Evolutionary conservation across 2,113 vertebrate species (phyloP).

Genomic region (Crotalus tigris): DNA sequence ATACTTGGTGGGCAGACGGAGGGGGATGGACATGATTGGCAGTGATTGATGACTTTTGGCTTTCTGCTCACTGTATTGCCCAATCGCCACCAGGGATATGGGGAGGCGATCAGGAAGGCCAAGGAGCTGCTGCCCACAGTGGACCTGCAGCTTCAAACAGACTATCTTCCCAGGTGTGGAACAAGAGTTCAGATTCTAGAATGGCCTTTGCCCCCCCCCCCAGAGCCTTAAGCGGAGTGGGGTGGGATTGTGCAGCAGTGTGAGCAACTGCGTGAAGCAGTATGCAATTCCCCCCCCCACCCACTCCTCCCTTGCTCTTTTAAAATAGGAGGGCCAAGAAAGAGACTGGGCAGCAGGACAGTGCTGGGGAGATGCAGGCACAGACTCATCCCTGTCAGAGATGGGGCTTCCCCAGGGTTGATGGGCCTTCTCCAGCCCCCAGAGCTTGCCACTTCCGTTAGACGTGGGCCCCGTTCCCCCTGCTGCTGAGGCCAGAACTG

Average conservation of each 20-base stretch:
- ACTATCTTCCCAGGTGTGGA: not conserved
- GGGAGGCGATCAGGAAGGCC: not conserved
- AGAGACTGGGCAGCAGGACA: not conserved
- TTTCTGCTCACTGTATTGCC: not conserved
- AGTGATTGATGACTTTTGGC: not conserved
- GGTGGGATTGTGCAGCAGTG: not conserved
- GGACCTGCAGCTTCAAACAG: not conserved
- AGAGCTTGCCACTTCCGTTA: not conserved
- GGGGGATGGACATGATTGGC: not conserved
- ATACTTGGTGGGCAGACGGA: accelerated
- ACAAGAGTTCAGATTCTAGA: no score
- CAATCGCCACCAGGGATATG: not conserved
- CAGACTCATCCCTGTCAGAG: no score
- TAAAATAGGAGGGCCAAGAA: not conserved
- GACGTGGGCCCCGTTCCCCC: not conserved
- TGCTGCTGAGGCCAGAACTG: not conserved
- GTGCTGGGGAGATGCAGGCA: not conserved
- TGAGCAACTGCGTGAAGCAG: not conserved
- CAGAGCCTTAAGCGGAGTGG: not conserved
- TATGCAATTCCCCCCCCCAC: not conserved
- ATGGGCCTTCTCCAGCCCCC: not conserved
- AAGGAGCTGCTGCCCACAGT: not conserved
- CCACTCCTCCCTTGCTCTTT: not conserved
- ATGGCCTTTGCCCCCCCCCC: not conserved
- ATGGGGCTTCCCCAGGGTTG: not conserved